phyloP scores from a whole-genome alignment of 2,888 invertebrate genomes.

The Podabrus alpinus region DNA sequence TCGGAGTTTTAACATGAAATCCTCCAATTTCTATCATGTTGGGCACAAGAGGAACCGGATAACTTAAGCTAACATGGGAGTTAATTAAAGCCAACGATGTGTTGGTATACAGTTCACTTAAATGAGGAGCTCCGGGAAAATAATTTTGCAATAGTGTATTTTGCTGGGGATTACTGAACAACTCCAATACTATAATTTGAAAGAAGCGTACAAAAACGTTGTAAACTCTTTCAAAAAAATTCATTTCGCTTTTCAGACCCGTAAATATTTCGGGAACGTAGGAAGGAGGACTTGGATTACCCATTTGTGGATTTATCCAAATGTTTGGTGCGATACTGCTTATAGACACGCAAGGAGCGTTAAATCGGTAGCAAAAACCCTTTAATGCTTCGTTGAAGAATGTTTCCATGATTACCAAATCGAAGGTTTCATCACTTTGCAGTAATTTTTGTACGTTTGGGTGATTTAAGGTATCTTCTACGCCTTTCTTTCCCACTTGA shows the following conservation, averaged over 20 bases:
- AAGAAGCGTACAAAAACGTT: slow-evolving; percentile 23
- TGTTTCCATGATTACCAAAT: slow-evolving; percentile 44
- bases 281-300: slow-evolving; percentile 39
- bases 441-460: slow-evolving; percentile 40
- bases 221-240: slow-evolving; percentile 34
- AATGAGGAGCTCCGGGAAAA: slow-evolving; percentile 28
- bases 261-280: slow-evolving; percentile 32
- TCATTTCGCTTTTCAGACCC: slow-evolving; percentile 35
- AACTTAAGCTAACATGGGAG: slow-evolving; percentile 28
- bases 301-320: slow-evolving; percentile 38
- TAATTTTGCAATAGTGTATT: slow-evolving; percentile 28
- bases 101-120: slow-evolving; percentile 31
- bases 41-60: slow-evolving; percentile 29
- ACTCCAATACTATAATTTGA: slow-evolving; percentile 2
- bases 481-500: background rate
- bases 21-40: slow-evolving; percentile 38
- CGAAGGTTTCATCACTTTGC: slow-evolving; percentile 40
- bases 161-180: slow-evolving; percentile 21
- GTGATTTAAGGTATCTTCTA: slow-evolving; percentile 30
- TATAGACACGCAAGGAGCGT: slow-evolving; percentile 39
- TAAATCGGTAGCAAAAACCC: slow-evolving; percentile 37
- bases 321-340: slow-evolving; percentile 31
- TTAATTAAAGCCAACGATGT: slow-evolving; percentile 33
- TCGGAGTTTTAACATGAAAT: slow-evolving; percentile 29
- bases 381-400: slow-evolving; percentile 42